Evolutionary conservation across 2,797 vertebrate species (phyloP).

Genomic region (Microctenopoma lineatum): DNA sequence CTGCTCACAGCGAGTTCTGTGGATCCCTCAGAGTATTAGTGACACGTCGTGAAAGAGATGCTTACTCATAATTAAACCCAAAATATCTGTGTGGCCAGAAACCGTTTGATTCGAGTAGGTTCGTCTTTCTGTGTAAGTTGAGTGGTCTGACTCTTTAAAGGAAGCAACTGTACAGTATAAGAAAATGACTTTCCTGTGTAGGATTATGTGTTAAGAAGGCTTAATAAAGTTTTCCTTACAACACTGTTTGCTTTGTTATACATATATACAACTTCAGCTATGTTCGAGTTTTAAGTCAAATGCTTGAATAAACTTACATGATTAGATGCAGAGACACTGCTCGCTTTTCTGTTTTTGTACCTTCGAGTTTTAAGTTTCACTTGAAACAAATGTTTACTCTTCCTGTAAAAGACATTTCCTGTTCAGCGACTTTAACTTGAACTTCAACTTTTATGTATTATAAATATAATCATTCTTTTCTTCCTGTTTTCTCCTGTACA

Average conservation of each 20-base stretch:
- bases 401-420: background rate
- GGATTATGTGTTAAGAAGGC: slow-evolving; percentile 29
- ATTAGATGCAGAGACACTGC: slow-evolving; percentile 5
- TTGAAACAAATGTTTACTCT: background rate
- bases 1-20: background rate
- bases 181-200: slow-evolving; percentile 9
- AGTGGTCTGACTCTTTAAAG: slow-evolving; percentile 1
- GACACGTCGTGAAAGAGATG: background rate
- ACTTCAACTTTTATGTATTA: no score
- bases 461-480: background rate
- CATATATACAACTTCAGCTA: background rate
- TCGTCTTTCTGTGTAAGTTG: slow-evolving; percentile 3
- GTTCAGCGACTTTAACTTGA: background rate
- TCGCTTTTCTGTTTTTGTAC: slow-evolving; percentile 9
- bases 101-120: background rate
- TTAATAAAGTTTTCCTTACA: slow-evolving; percentile 69
- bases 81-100: background rate
- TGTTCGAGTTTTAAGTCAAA: slow-evolving; percentile 1
- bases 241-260: slow-evolving; percentile 7
- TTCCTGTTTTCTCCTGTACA: background rate
- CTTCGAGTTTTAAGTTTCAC: background rate
- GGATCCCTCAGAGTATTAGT: background rate
- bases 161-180: background rate
- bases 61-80: background rate
- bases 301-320: slow-evolving; percentile 40